Conservation (phyloP, 1,140 invertebrate species). For the Cydia amplana region DNA sequence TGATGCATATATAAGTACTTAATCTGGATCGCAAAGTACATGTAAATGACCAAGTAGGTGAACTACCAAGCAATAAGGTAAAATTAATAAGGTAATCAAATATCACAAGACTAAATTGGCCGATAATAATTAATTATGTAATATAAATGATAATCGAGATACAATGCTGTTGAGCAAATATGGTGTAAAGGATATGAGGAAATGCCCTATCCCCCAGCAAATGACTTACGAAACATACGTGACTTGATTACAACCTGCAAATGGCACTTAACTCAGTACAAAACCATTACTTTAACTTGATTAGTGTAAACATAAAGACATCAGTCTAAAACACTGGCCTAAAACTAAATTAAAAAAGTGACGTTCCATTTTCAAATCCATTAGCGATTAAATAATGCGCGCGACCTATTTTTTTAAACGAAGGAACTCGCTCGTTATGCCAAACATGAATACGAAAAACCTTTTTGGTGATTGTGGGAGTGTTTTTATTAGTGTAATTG, state of each 20-base stretch:
- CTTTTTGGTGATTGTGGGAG: conserved; percentile 34
- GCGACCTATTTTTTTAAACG: conserved; percentile 26
- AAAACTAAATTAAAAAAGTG: conserved; percentile 14
- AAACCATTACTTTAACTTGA: background rate
- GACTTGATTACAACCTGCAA: conserved; percentile 52
- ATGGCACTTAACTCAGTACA: conserved; percentile 31
- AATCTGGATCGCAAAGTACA: background rate
- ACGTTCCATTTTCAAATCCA: conserved; percentile 14
- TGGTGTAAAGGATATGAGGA: conserved; percentile 10
- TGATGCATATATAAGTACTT: background rate
- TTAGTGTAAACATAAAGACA: conserved; percentile 10
- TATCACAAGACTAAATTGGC: background rate
- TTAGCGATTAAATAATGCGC: conserved; percentile 21
- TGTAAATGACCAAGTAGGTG: background rate
- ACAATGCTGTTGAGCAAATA: conserved; percentile 1
- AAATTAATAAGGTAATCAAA: background rate
- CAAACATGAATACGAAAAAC: conserved; percentile 32
- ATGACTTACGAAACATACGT: conserved; percentile 43
- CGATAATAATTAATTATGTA: conserved; percentile 9
- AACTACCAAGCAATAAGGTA: background rate
- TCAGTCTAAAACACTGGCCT: background rate
- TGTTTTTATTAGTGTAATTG: conserved; percentile 43
- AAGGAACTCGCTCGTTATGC: conserved; percentile 9
- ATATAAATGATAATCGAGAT: background rate
- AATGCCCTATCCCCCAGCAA: conserved; percentile 15